These are phyloP conservation scores for Erebia epiphron DNA, from an alignment of 2,888 invertebrate genomes.

Conservation along the genomic window DNA sequence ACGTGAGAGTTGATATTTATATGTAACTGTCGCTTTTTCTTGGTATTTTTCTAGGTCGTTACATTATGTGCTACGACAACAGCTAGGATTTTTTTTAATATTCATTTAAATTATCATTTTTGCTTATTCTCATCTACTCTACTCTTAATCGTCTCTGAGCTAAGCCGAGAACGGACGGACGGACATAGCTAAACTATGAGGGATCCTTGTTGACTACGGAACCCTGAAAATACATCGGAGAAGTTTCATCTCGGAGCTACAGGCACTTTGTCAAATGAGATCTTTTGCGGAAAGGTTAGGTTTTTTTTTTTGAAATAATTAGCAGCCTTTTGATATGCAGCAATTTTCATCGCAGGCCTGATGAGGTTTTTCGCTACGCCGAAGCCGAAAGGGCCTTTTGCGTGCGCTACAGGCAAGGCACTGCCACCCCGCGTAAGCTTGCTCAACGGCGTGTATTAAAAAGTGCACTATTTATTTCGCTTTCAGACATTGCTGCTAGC, in stretches of 20 bases:
- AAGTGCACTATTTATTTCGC: constrained; percentile 7
- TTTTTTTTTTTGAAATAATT: constrained; percentile 18
- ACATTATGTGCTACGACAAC: too few relatives aligned
- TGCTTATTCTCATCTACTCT: too few relatives aligned
- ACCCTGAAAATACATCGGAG: not conserved
- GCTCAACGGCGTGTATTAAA: constrained; percentile 3
- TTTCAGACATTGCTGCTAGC: not conserved
- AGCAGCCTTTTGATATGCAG: constrained; percentile 13
- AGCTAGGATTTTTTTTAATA: too few relatives aligned
- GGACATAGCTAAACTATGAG: too few relatives aligned
- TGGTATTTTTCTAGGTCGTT: too few relatives aligned
- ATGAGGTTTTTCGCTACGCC: constrained; percentile 20
- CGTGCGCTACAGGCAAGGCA: not conserved
- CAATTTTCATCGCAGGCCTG: constrained; percentile 10
- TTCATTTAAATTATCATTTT: too few relatives aligned
- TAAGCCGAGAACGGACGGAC: too few relatives aligned
- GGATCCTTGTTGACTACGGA: too few relatives aligned
- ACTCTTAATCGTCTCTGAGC: too few relatives aligned
- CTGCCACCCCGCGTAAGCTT: not conserved
- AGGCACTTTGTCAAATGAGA: constrained; percentile 11
- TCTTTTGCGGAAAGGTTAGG: not conserved
- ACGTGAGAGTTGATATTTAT: too few relatives aligned
- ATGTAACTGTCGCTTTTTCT: not conserved
- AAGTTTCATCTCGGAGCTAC: not conserved
- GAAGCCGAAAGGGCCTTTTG: constrained; percentile 17